A percentile compares a stretch with the other conserved stretches of the same genome.
Conservation (phyloP, 35 echinoderm and acorn worm species). For the Amphiura filiformis region DNA sequence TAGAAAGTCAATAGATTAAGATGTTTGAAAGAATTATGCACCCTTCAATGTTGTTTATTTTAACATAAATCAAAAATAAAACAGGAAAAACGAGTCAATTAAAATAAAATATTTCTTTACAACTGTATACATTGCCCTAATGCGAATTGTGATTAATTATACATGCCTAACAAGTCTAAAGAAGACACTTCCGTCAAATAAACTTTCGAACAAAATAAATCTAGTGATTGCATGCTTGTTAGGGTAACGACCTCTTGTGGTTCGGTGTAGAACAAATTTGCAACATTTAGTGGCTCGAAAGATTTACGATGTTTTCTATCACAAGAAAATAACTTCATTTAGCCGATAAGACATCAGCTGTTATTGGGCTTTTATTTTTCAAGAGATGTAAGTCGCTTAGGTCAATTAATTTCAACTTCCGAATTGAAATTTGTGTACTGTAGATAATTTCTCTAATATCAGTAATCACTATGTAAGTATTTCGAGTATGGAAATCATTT, state of each 20-base stretch:
- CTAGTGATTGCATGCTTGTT: background rate
- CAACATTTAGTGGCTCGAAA: background rate
- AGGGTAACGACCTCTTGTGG: background rate
- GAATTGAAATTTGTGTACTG: background rate
- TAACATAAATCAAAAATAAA: too few relatives aligned
- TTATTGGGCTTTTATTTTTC: background rate
- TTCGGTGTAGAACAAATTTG: background rate
- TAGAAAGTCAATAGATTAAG: too few relatives aligned
- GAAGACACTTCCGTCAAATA: background rate
- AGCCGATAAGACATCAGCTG: background rate
- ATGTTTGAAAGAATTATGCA: too few relatives aligned
- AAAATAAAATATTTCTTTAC: too few relatives aligned
- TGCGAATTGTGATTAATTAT: too few relatives aligned
- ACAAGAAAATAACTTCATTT: background rate
- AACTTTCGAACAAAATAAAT: background rate
- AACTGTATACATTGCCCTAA: too few relatives aligned
- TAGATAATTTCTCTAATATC: background rate
- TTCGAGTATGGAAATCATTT: background rate
- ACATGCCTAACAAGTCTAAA: too few relatives aligned
- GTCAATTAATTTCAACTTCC: conserved; percentile 7
- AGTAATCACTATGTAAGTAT: background rate
- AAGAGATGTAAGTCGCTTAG: background rate
- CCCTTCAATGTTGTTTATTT: too few relatives aligned
- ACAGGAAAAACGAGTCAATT: too few relatives aligned
- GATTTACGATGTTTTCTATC: background rate